phyloP scores from a whole-genome alignment of 2,113 vertebrate species.

The Ptilorrhoa leucosticta region DNA sequence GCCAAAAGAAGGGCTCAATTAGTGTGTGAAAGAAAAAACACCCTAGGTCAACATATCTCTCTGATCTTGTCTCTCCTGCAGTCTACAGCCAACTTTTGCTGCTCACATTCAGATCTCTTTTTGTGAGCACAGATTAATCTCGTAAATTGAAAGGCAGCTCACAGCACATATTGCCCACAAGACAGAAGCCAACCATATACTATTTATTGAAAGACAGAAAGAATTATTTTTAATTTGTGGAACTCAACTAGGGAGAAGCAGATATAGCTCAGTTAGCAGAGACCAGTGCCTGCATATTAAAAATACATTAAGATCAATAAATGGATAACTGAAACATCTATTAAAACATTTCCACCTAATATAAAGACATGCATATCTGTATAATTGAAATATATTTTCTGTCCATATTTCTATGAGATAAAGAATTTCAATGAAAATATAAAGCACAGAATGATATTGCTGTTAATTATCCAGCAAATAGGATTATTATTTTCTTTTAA shows the following conservation, averaged over 20 bases:
- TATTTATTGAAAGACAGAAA: conserved; percentile 7
- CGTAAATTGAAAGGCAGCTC: conserved; percentile 6
- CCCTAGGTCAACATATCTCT: not conserved
- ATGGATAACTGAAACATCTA: conserved; percentile 51
- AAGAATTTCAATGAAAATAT: conserved; percentile 37
- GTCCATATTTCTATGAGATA: not conserved
- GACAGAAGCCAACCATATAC: not conserved
- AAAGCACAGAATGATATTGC: not conserved
- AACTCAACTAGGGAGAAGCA: conserved; percentile 9
- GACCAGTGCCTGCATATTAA: not conserved
- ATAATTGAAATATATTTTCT: conserved; percentile 58
- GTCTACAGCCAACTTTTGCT: not conserved
- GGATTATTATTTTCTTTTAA: conserved; percentile 45
- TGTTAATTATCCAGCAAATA: conserved; percentile 35
- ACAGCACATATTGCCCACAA: not conserved
- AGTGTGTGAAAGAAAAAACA: not conserved
- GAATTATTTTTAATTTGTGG: conserved; percentile 42
- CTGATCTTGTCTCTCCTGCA: not conserved
- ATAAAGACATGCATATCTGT: conserved; percentile 26
- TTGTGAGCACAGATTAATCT: conserved; percentile 15
- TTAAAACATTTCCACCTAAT: conserved; percentile 38
- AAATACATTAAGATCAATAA: conserved; percentile 65
- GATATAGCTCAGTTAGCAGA: conserved; percentile 38
- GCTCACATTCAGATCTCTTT: not conserved
- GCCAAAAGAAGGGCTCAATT: not conserved